Percentiles rank a stretch among this genome's conserved stretches.
These are phyloP conservation scores for Eudasyphora cyanicolor DNA, from an alignment of 2,888 invertebrate genomes.

Conservation along the genomic window DNA sequence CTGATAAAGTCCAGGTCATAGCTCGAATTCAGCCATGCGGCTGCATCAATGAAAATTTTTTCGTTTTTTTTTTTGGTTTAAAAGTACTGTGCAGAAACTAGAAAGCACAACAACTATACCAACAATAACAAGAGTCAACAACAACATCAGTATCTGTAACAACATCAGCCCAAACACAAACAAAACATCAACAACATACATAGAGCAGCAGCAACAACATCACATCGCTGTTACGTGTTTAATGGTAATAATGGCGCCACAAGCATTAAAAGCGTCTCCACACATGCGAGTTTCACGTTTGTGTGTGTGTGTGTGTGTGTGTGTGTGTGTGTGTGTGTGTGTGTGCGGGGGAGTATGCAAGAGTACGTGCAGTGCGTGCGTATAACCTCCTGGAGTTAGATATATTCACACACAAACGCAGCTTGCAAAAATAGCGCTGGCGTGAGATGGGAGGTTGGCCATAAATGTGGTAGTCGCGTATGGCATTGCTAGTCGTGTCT, in stretches of 20 bases:
- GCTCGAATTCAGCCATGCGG: too few species aligned
- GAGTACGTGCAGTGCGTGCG: neutral
- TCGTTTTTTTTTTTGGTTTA: too few species aligned
- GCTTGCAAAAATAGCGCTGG: too few species aligned
- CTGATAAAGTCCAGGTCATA: too few species aligned
- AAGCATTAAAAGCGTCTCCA: slow-evolving; percentile 30
- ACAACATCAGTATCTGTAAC: neutral
- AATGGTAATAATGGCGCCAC: slow-evolving; percentile 59
- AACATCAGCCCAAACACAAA: neutral
- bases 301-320: neutral
- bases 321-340: slow-evolving; percentile 69
- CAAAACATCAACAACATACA: neutral
- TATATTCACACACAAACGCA: too few species aligned
- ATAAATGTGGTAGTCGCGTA: slow-evolving; percentile 17
- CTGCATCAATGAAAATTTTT: too few species aligned
- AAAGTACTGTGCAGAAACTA: neutral
- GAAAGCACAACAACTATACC: neutral
- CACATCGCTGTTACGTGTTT: slow-evolving; percentile 43
- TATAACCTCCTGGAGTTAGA: too few species aligned
- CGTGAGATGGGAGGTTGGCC: neutral
- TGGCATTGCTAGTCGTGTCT: too few species aligned
- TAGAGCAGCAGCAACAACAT: too few species aligned
- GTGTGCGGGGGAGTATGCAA: slow-evolving; percentile 65
- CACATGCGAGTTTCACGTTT: neutral
- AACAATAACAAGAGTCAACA: slow-evolving; percentile 5